Evolutionary conservation across 1,140 invertebrate species (phyloP), one percentile per base, ranked within the genome.

Genomic region (Neodiprion lecontei): DNA sequence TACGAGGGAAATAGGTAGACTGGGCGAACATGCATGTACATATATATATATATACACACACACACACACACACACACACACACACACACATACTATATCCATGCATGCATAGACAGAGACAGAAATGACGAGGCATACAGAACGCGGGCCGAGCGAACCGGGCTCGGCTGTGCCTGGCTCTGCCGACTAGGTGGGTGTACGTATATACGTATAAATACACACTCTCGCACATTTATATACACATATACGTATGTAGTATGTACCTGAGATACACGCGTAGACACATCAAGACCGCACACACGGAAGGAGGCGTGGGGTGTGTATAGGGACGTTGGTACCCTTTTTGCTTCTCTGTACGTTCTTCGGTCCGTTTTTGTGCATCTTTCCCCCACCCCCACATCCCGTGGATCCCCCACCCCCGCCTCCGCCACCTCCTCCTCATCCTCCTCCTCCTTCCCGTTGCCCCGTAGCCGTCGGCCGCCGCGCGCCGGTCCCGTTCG

Each of bases 311-410:
- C 1, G 61, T 7, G 61, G 1, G 61, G 12, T 1, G 17, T 14
- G 17, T 17, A 7, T 65, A 3, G 12, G 67, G 67, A 23, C 12
- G 12, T 69, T 14, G 40, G 40, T 69, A 69, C 77, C 69, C 80
- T 82, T 77, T 84, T 83, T 83, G 82, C 81, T 83, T 81, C 79
- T 81, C 79, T 81, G 78, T 82, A 79, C 78, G 81, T 82, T 84
- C 79, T 77, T 81, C 80, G 80, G 82, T 86, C 80, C 80, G 83
- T 86, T 85, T 86, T 84, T 85, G 84, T 84, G 81, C 80, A 84
- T 84, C 84, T 83, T 84, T 79, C 23, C 11, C 40, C 40, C 67
- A 14, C 40, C 67, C 61, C 17, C 17, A 21, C 17, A 14, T 14
- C 17, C 17, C 61, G 12, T 65, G 12, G 12, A 65, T 65, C 17